Evolutionary conservation across 2,888 invertebrate species (phyloP).

Genomic region (Steinernema hermaphroditum): DNA sequence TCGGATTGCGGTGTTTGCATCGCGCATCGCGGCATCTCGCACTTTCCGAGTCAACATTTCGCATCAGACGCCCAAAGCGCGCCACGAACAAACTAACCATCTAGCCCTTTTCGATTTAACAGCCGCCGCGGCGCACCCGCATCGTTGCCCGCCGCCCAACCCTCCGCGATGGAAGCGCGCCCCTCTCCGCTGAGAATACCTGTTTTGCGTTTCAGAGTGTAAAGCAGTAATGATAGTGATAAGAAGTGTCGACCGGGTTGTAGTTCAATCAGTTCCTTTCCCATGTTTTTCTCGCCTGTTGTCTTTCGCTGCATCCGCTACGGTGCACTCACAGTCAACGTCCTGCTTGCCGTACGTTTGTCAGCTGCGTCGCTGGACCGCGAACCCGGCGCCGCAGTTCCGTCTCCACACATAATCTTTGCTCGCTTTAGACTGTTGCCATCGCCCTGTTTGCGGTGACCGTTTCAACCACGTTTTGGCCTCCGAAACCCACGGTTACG

Average conservation of each 20-base stretch:
- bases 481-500: conserved; percentile 6
- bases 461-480: conserved; percentile 15
- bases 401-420: background rate
- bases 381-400: background rate
- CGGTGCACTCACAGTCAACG: conserved; percentile 30
- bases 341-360: conserved; percentile 15
- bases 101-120: conserved; percentile 30
- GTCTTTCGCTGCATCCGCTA: conserved; percentile 30
- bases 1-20: conserved; percentile 17
- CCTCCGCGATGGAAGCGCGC: conserved; percentile 24
- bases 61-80: background rate
- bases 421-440: background rate
- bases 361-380: background rate
- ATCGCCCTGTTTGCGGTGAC: conserved; percentile 14
- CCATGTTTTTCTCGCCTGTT: conserved; percentile 30
- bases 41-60: background rate
- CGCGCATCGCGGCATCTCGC: background rate
- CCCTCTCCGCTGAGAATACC: conserved; percentile 24
- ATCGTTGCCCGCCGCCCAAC: background rate
- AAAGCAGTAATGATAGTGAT: conserved; percentile 31
- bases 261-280: conserved; percentile 26
- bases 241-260: conserved; percentile 31
- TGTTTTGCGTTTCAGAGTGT: conserved; percentile 31
- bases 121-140: conserved; percentile 4
- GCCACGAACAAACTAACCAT: background rate